Evolutionary conservation across 1,140 invertebrate genomes (phyloP).

Genomic region (Brachionus manjavacas): DNA sequence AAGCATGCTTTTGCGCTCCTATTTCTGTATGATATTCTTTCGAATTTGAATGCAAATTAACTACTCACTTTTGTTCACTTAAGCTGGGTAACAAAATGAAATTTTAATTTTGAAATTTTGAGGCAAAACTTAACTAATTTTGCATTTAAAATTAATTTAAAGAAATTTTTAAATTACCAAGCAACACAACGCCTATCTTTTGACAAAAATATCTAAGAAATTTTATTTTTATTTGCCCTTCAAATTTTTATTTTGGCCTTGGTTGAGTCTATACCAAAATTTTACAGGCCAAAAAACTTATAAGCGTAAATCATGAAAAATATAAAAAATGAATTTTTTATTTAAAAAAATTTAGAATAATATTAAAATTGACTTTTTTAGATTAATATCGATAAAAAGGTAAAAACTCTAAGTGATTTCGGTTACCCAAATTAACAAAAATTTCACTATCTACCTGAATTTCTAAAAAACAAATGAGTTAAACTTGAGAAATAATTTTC

Average conservation of each 20-base stretch:
- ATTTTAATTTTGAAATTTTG: not conserved
- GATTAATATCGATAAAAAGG: too few relatives aligned
- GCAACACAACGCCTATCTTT: not conserved
- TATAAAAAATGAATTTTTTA: too few relatives aligned
- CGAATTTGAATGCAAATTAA: not conserved
- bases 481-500: too few relatives aligned
- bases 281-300: too few relatives aligned
- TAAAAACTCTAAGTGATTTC: too few relatives aligned
- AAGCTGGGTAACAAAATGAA: not conserved
- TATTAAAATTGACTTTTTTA: too few relatives aligned
- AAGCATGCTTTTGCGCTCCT: constrained; percentile 17
- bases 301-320: too few relatives aligned
- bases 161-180: not conserved
- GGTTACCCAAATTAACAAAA: too few relatives aligned
- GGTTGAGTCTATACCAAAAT: not conserved
- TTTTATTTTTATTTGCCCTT: not conserved
- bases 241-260: not conserved
- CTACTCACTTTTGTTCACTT: not conserved
- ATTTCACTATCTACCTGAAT: too few relatives aligned
- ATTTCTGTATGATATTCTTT: not conserved
- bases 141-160: not conserved
- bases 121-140: constrained; percentile 30
- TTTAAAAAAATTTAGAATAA: too few relatives aligned
- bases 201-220: not conserved
- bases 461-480: too few relatives aligned